These are phyloP conservation scores for Agapostemon virescens DNA, from an alignment of 2,888 invertebrate genomes.

Conservation along the genomic window DNA sequence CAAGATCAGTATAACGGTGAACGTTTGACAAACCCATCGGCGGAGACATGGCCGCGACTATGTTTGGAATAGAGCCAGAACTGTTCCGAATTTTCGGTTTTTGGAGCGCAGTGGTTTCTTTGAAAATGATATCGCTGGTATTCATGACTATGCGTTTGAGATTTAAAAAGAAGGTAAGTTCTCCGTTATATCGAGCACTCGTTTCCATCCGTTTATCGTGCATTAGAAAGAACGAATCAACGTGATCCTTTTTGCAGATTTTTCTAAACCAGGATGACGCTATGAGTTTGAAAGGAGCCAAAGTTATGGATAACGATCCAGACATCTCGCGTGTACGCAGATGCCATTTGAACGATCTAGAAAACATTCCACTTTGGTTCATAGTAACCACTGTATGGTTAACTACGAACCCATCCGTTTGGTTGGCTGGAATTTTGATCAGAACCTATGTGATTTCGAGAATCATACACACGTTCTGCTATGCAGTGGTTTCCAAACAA, in stretches of 20 bases:
- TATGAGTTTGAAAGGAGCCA: background rate
- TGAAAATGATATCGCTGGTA: constrained; percentile 70
- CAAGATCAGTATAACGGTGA: too few species aligned
- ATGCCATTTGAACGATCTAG: constrained; percentile 83
- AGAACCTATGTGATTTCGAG: constrained; percentile 81
- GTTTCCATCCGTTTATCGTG: background rate
- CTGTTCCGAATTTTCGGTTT: constrained; percentile 70
- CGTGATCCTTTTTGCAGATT: constrained; percentile 57
- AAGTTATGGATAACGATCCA: constrained; percentile 74
- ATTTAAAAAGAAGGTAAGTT: constrained; percentile 68
- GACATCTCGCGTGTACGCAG: constrained; percentile 82
- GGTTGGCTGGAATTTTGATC: constrained; percentile 81
- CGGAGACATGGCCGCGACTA: background rate
- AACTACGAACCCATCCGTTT: constrained; percentile 80
- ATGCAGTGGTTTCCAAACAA: constrained; percentile 81
- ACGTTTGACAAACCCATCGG: background rate
- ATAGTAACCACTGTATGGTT: constrained; percentile 81
- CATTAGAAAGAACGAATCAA: background rate
- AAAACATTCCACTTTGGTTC: constrained; percentile 82
- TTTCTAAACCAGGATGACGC: constrained; percentile 73
- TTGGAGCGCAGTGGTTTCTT: constrained; percentile 70
- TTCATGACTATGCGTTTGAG: constrained; percentile 66
- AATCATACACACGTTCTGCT: constrained; percentile 82
- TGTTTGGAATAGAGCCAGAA: constrained; percentile 48
- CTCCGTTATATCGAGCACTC: background rate